Evolutionary conservation across 2,888 invertebrate genomes (phyloP), one percentile per base, ranked within the genome.

Genomic region (Serrognathus titanus): DNA sequence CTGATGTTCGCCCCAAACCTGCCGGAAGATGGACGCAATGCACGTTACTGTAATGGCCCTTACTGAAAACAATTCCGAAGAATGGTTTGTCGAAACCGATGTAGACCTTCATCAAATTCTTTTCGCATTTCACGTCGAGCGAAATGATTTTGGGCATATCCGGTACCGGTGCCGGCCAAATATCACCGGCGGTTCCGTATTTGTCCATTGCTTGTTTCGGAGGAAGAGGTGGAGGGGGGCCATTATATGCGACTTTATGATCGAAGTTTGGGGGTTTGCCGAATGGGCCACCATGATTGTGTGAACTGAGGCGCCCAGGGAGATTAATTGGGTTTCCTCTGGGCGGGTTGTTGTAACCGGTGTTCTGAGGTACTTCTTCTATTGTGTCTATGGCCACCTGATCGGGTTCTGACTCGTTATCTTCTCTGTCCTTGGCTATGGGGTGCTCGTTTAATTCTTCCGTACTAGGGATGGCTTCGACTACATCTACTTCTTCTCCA

Each of bases 81-180:
- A 95, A 95, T 0, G 95, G 94, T 71, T 94, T 92, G 71, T 95
- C 94, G 71, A 95, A 95, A 62, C 92, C 92, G n/a, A 95, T 83
- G 69, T 91, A 93, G 0, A 96, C 94, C 75, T 94, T 89, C 95
- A 96, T 96, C 54, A 91, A 83, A 71, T 89, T 94, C 75, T 94
- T 94, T 77, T 95, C 95, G 75, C 95, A 96, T 75, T 95, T 94
- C 0, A 95, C 95, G 69, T 96, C 95, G 9, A 95, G 79, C 0
- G 93, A 92, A 8, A 93, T 86, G 59, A 95, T 95, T 78, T 94
- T 94, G 0, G 95, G 94, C 92, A 94, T 94, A 67, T 95, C 94
- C 8, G 90, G 89, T 3, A 87, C 87, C 0, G 90, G 89, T 0
- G 88, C 86, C 1, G 93, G 90, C 94, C 94, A 94, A 8, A 90